Conservation (phyloP, 1,140 invertebrate genomes). For the Musca vetustissima region DNA sequence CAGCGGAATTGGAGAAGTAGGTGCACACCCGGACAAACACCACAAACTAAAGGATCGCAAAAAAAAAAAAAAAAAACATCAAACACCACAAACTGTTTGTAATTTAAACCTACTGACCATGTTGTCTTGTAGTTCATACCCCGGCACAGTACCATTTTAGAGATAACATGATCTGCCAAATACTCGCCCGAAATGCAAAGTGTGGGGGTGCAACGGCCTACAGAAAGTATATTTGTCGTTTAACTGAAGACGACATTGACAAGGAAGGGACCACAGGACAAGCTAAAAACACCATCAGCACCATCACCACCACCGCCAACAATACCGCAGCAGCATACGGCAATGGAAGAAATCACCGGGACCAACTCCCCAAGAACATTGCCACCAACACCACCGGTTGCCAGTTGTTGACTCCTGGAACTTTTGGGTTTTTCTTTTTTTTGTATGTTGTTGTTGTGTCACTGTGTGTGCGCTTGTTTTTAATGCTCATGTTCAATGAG, state of each 20-base stretch:
- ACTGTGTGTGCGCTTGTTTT: not conserved
- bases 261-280: not conserved
- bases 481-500: conserved; percentile 18
- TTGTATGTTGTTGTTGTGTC: not conserved
- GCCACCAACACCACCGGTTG: conserved; percentile 16
- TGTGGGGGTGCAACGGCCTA: not conserved
- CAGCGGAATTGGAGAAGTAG: no score
- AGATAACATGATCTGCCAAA: conserved; percentile 16
- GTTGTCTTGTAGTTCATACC: not conserved
- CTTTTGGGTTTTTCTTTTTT: not conserved
- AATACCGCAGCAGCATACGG: not conserved
- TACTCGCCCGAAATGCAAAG: not conserved
- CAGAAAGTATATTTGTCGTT: conserved; percentile 15
- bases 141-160: conserved; percentile 13
- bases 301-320: not conserved
- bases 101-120: conserved; percentile 23
- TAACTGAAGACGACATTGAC: conserved; percentile 13
- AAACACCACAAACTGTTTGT: conserved; percentile 11
- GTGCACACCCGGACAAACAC: no score
- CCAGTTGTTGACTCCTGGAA: conserved; percentile 21
- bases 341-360: not conserved
- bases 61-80: no score
- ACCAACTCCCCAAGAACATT: conserved; percentile 14
- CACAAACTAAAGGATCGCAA: not conserved
- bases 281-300: not conserved